These are phyloP conservation scores for Syngnathus floridae DNA, from an alignment of 2,113 vertebrate genomes.

Conservation along the genomic window DNA sequence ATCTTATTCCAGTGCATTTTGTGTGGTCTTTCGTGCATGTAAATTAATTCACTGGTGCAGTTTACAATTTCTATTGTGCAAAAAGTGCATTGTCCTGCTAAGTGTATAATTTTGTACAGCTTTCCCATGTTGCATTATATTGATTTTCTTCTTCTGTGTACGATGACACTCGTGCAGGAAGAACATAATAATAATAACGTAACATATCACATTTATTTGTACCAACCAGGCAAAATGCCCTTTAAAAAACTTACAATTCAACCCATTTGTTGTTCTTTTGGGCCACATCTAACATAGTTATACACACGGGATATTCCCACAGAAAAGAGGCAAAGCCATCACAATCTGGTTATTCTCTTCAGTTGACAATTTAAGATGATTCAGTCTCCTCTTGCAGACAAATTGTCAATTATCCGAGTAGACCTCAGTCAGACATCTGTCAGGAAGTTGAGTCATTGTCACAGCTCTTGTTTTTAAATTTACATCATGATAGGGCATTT, in stretches of 20 bases:
- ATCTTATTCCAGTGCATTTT: no score
- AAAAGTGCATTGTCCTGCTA: no score
- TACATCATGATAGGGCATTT: constrained; percentile 40
- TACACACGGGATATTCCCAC: neutral
- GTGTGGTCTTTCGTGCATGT: no score
- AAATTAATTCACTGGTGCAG: no score
- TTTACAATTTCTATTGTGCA: no score
- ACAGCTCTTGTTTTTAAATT: constrained; percentile 36
- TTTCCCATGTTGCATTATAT: no score
- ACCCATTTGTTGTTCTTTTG: neutral
- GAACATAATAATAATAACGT: no score
- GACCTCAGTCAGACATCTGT: constrained; percentile 47
- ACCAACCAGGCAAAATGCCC: neutral
- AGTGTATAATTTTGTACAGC: no score
- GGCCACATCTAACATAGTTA: neutral
- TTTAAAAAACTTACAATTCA: no score
- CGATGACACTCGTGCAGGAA: no score
- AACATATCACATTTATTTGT: neutral
- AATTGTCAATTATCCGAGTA: constrained; percentile 38
- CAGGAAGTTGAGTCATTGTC: constrained; percentile 59
- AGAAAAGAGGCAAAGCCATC: neutral
- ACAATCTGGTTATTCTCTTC: neutral
- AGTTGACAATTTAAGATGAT: constrained; percentile 28
- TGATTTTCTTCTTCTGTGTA: no score
- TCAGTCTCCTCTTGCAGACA: constrained; percentile 38